A percentile compares a stretch with the other conserved stretches of the same genome.
Evolutionary conservation across 2,797 vertebrate species (phyloP).

Genomic region (Tiaroga cobitis): DNA sequence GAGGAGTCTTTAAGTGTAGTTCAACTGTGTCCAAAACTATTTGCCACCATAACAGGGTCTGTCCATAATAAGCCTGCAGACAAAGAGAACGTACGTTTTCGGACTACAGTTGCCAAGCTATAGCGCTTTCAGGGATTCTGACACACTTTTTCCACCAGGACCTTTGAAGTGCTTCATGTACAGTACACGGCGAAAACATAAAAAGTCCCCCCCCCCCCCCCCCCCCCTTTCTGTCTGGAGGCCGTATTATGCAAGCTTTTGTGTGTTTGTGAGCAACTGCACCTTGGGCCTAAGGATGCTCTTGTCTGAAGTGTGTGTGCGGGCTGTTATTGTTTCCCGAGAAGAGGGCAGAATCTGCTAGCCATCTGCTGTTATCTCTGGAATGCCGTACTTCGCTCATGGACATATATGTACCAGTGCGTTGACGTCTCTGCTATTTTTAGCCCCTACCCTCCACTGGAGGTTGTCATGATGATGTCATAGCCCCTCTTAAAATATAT

Average conservation of each 20-base stretch:
- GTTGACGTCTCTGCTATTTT: slow-evolving; percentile 76
- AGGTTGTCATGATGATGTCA: slow-evolving; percentile 76
- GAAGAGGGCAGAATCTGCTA: slow-evolving; percentile 64
- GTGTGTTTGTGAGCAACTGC: slow-evolving; percentile 9
- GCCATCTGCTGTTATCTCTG: slow-evolving; percentile 75
- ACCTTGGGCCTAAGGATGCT: slow-evolving; percentile 18
- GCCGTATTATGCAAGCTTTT: slow-evolving; percentile 6
- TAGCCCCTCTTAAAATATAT: slow-evolving; percentile 69
- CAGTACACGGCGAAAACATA: slow-evolving; percentile 58
- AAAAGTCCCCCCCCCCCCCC: slow-evolving; percentile 40
- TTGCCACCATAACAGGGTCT: not conserved
- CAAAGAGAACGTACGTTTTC: slow-evolving; percentile 41
- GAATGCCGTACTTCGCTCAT: slow-evolving; percentile 74
- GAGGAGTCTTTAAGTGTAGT: slow-evolving; percentile 1
- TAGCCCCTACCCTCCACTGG: slow-evolving; percentile 62
- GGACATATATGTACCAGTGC: slow-evolving; percentile 80
- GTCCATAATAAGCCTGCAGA: slow-evolving; percentile 11
- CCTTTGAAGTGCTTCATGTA: slow-evolving; percentile 57
- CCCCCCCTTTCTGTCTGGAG: slow-evolving; percentile 50
- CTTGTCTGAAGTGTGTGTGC: slow-evolving; percentile 30
- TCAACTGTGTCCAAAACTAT: not conserved
- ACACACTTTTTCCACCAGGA: slow-evolving; percentile 65
- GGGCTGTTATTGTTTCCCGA: slow-evolving; percentile 55
- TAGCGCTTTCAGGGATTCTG: slow-evolving; percentile 49
- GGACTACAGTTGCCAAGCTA: slow-evolving; percentile 58